Evolutionary conservation across 2,113 vertebrate species (phyloP).

Genomic region (Pyrgilauda ruficollis): DNA sequence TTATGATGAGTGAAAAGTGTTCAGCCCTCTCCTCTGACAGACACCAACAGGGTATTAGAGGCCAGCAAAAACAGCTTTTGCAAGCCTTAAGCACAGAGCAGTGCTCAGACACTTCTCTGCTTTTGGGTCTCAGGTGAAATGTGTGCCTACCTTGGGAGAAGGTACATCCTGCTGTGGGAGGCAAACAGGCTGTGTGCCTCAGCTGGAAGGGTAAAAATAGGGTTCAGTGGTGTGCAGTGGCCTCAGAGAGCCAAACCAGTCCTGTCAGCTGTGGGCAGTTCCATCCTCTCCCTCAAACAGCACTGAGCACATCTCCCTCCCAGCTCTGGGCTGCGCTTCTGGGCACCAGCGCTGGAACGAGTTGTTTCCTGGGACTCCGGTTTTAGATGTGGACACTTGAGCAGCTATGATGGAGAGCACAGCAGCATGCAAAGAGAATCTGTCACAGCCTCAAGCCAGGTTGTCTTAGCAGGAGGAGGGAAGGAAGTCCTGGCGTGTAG

Average conservation of each 20-base stretch:
- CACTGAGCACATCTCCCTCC: neutral
- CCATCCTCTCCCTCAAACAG: neutral
- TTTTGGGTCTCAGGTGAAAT: neutral
- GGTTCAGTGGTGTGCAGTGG: neutral
- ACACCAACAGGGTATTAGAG: neutral
- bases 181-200: neutral
- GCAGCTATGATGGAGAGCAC: neutral
- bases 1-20: neutral
- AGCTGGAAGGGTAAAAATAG: neutral
- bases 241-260: neutral
- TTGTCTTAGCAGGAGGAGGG: neutral
- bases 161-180: neutral
- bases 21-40: neutral
- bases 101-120: neutral
- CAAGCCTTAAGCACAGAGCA: neutral
- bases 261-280: neutral
- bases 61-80: neutral
- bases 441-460: neutral
- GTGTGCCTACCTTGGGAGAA: neutral
- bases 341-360: accelerated
- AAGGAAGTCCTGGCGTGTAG: neutral
- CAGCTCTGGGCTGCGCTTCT: neutral
- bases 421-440: neutral
- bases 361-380: neutral
- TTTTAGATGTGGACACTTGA: neutral